Evolutionary conservation across 2,797 vertebrate genomes (phyloP).

Genomic region (Chloroceryle amazona): DNA sequence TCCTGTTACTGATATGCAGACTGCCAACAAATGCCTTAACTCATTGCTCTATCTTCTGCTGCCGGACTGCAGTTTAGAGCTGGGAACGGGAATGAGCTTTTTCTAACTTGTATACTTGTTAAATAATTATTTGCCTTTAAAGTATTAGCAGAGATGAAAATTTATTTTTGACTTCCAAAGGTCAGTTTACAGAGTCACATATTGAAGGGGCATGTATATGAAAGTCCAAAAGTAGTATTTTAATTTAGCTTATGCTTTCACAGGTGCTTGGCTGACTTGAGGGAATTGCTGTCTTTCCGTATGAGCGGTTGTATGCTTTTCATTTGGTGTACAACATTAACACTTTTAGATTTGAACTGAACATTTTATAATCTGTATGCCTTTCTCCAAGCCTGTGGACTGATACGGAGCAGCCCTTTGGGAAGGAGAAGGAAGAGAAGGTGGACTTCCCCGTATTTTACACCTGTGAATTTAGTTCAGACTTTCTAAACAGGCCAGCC

Average conservation of each 20-base stretch:
- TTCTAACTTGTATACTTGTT: not conserved
- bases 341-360: not conserved
- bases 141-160: not conserved
- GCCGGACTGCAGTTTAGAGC: not conserved
- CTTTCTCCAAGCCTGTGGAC: not conserved
- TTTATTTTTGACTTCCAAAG: not conserved
- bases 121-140: not conserved
- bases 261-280: not conserved
- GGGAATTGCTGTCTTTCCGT: not conserved
- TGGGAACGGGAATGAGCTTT: not conserved
- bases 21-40: not conserved
- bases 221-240: not conserved
- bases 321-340: not conserved
- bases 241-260: not conserved
- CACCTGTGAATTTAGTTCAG: not conserved
- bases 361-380: not conserved
- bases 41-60: not conserved
- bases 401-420: not conserved
- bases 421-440: not conserved
- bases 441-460: not conserved
- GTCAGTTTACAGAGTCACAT: not conserved
- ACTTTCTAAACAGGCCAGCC: not conserved
- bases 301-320: not conserved
- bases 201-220: fast-evolving
- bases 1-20: not conserved